Evolutionary conservation across 2,888 invertebrate species (phyloP), one percentile per base, ranked within the genome.

Genomic region (Diaphora mendica): DNA sequence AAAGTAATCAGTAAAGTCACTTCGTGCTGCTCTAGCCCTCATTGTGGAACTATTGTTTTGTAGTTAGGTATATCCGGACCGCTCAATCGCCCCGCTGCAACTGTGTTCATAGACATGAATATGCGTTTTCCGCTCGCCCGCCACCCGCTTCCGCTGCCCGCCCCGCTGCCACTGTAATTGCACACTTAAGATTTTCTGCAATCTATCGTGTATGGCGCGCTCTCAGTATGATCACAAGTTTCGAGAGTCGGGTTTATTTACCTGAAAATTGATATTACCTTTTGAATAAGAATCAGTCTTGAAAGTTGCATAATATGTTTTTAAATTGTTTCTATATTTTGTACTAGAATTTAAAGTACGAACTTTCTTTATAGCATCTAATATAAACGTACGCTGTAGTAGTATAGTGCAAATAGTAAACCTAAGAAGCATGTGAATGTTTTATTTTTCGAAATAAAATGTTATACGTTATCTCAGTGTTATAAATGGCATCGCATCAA

Each of bases 401-500:
- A 8, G n/a, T 9, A 59, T 13, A 8, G 11, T 59, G 26, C 7
- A 7, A 23, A 20, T 30, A 26, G 26, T 59, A 26, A 59, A 30
- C 59, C 15, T 15, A 59, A 26, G 13, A 62, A 17, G 1, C 26
- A 59, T 30, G 7, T 15, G 62, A 2, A 30, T 30, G 17, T 62
- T 42, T 26, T 59, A 13, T 70, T 62, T 44, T 5, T 44, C 39
- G 2, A 64, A n/a, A 35, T 44, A 70, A 77, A 75, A 11, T 55
- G 64, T 65, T 75, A 35, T 74, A 35, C 35, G 48, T 74, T 75
- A 71, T 73, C 76, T 70, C 65, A 55, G 59, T 84, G 83, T 86
- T 85, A 86, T 80, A 85, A 87, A 85, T 82, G 84, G 75, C 79
- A 80, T 85, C 83, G 74, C 77, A 83, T 85, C 84, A 84, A 87